A percentile compares a stretch with the other conserved stretches of the same genome.
Conservation (phyloP, 2,113 vertebrate species). For the Tautogolabrus adspersus region DNA sequence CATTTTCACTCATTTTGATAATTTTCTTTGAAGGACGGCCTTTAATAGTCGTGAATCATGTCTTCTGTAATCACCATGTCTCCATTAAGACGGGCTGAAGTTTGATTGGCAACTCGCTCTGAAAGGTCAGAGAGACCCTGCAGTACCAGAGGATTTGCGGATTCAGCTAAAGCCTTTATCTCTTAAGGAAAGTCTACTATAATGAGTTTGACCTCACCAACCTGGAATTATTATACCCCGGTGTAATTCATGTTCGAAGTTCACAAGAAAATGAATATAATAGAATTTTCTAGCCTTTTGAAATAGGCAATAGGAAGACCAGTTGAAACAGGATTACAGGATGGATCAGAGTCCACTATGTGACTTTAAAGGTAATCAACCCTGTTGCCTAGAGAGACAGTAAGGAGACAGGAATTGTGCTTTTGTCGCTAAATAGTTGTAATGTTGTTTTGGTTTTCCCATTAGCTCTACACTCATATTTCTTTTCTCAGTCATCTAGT, state of each 20-base stretch:
- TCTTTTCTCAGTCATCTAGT: too few species aligned
- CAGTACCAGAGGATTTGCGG: slow-evolving; percentile 15
- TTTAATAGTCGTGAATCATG: slow-evolving; percentile 25
- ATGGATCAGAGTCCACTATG: not conserved
- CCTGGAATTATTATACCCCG: slow-evolving; percentile 1
- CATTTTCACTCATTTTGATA: not conserved
- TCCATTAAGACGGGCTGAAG: slow-evolving; percentile 25
- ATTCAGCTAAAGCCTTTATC: slow-evolving; percentile 40
- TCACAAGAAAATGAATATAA: not conserved
- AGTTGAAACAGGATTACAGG: not conserved
- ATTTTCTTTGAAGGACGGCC: slow-evolving; percentile 39
- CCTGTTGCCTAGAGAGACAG: not conserved
- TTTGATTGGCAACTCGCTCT: slow-evolving; percentile 51
- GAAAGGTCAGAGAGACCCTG: slow-evolving; percentile 63
- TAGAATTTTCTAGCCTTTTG: not conserved
- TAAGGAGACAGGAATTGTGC: not conserved
- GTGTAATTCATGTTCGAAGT: slow-evolving; percentile 8
- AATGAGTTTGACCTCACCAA: slow-evolving; percentile 39
- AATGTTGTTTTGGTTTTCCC: too few species aligned
- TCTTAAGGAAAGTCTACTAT: slow-evolving; percentile 20
- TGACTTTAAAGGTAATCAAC: slow-evolving; percentile 1
- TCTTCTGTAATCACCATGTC: slow-evolving; percentile 41
- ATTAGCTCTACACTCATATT: not conserved
- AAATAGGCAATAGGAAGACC: not conserved
- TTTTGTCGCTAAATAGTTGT: not conserved